phyloP scores from a whole-genome alignment of 2,888 invertebrate species.

The Calephelis perditalis region DNA sequence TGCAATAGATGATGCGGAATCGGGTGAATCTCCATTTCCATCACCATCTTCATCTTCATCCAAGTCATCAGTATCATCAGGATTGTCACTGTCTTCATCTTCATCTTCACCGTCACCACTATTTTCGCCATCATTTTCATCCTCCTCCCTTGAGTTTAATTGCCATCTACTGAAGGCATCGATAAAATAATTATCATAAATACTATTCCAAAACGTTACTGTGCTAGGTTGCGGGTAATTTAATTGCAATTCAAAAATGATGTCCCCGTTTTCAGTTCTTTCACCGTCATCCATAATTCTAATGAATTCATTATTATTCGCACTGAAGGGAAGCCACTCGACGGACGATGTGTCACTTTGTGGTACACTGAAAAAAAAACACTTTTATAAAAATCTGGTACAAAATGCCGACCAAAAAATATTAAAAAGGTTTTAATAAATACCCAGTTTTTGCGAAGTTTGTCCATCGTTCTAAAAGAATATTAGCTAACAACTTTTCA shows the following conservation, averaged over 20 bases:
- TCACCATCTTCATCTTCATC: slow-evolving; percentile 24
- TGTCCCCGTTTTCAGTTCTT: slow-evolving; percentile 30
- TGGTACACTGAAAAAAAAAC: slow-evolving; percentile 47
- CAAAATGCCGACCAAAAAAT: slow-evolving; percentile 10
- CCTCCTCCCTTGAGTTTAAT: slow-evolving; percentile 38
- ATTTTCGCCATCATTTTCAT: slow-evolving; percentile 31
- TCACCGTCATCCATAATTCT: slow-evolving; percentile 45
- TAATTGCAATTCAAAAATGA: slow-evolving; percentile 40
- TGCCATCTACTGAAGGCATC: slow-evolving; percentile 54
- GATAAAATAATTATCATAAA: slow-evolving; percentile 49
- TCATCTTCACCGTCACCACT: slow-evolving; percentile 17
- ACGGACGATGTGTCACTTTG: slow-evolving; percentile 42
- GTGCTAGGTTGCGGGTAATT: slow-evolving; percentile 44
- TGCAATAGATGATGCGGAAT: slow-evolving; percentile 49
- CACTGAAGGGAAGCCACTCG: slow-evolving; percentile 49
- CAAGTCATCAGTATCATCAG: slow-evolving; percentile 20
- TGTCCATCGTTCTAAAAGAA: slow-evolving; percentile 61
- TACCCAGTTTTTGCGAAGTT: slow-evolving; percentile 63
- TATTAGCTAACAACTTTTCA: slow-evolving; percentile 47
- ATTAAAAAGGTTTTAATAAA: slow-evolving; percentile 24
- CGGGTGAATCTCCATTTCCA: slow-evolving; percentile 22
- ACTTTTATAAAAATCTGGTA: slow-evolving; percentile 15
- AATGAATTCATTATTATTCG: slow-evolving; percentile 35
- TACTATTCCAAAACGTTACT: slow-evolving; percentile 51
- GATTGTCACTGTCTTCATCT: slow-evolving; percentile 21